These are phyloP conservation scores for Stichodactyla helianthus DNA, from an alignment of 64 coral and sea anemone genomes.

Conservation along the genomic window DNA sequence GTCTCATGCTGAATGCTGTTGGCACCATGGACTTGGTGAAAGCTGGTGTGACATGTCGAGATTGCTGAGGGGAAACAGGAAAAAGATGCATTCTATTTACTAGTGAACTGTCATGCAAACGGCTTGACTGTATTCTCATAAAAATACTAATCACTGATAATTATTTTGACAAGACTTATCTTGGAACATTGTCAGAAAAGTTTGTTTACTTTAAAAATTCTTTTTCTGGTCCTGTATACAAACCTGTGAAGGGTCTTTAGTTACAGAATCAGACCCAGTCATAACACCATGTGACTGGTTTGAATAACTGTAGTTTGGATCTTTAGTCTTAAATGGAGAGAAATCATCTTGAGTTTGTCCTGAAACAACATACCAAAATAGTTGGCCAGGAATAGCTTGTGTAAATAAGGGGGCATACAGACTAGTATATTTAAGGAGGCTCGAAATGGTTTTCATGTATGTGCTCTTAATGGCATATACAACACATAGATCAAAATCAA, in stretches of 20 bases:
- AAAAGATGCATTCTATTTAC: background rate
- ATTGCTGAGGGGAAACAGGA: background rate
- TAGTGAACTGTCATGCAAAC: background rate
- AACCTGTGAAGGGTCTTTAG: constrained; percentile 9
- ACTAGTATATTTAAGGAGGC: too few relatives aligned
- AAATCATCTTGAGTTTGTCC: background rate
- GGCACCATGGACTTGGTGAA: constrained; percentile 41
- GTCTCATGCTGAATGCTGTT: constrained; percentile 1
- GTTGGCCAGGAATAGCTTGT: too few relatives aligned
- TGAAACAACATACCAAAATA: background rate
- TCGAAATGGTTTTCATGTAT: too few relatives aligned
- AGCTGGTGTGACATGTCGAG: constrained; percentile 10
- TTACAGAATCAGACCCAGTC: constrained; percentile 7
- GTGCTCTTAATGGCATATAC: too few relatives aligned
- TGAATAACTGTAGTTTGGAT: background rate
- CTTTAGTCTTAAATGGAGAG: background rate
- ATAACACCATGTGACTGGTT: background rate
- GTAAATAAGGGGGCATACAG: too few relatives aligned
- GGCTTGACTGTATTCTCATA: background rate
- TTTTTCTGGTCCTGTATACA: background rate
- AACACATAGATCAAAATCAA: too few relatives aligned
- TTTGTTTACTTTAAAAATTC: too few relatives aligned
- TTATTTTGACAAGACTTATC: too few relatives aligned
- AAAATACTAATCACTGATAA: background rate
- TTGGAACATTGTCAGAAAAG: too few relatives aligned